Conservation (phyloP, 2,888 invertebrate genomes). For the Nineta flava region DNA sequence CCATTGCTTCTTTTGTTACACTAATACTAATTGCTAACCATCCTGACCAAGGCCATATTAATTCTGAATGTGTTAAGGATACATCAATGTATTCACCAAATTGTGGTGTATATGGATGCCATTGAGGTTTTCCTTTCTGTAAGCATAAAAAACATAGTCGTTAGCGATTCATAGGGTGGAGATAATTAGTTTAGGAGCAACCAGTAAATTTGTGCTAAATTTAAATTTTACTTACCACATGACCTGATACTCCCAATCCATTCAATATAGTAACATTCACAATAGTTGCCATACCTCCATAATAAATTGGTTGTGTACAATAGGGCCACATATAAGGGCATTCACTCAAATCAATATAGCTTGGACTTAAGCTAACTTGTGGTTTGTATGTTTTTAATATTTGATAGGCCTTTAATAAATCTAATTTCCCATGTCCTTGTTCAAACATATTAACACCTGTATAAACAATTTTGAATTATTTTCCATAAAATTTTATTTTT, state of each 20-base stretch:
- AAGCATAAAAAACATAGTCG: constrained; percentile 1
- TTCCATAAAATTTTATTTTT: neutral
- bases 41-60: constrained; percentile 95
- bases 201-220: neutral
- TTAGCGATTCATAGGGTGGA: neutral
- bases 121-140: constrained; percentile 45
- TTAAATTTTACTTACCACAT: constrained; percentile 35
- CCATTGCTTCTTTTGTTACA: constrained; percentile 43
- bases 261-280: constrained; percentile 90
- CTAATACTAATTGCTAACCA: constrained; percentile 74
- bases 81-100: constrained; percentile 67
- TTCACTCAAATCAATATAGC: constrained; percentile 86
- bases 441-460: constrained; percentile 82
- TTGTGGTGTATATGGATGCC: constrained; percentile 79
- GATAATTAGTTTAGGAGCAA: neutral
- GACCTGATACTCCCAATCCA: constrained; percentile 80
- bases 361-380: constrained; percentile 51
- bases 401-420: constrained; percentile 78
- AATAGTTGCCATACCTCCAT: constrained; percentile 72
- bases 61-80: constrained; percentile 57
- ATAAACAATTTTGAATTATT: neutral
- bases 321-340: constrained; percentile 99
- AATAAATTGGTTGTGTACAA: constrained; percentile 87
- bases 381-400: constrained; percentile 45
- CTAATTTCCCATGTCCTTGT: constrained; percentile 89